A percentile compares a stretch with the other conserved stretches of the same genome.
Conservation (phyloP, 2,113 vertebrate genomes). For the Corythoichthys haematopterus region DNA sequence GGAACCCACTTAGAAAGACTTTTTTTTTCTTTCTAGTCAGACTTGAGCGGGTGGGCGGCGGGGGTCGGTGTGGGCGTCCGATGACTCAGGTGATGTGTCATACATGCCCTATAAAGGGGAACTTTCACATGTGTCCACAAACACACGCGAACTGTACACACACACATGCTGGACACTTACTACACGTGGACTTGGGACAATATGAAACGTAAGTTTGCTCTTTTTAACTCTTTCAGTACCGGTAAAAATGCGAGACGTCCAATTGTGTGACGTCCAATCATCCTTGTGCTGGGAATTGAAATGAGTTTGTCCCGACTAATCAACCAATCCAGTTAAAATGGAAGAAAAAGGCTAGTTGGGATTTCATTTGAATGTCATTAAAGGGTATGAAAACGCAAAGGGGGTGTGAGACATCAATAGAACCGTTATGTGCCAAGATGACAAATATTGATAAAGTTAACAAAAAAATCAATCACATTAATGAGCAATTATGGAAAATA, state of each 20-base stretch:
- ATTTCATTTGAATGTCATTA: no score
- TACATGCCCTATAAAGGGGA: slow-evolving; percentile 3
- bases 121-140: slow-evolving; percentile 1
- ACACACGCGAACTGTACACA: slow-evolving; percentile 6
- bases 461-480: no score
- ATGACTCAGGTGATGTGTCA: slow-evolving; percentile 60
- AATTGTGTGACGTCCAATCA: no score
- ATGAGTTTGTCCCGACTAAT: not conserved
- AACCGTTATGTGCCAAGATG: no score
- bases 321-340: no score
- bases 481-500: no score
- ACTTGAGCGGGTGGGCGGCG: not conserved
- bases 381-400: no score
- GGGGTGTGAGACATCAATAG: no score
- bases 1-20: not conserved
- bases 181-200: not conserved
- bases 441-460: no score
- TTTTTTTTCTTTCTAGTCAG: not conserved
- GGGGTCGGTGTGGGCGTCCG: not conserved
- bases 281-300: no score
- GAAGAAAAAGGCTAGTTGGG: no score
- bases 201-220: slow-evolving; percentile 5
- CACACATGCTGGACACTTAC: not conserved
- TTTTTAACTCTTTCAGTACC: not conserved
- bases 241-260: no score